phyloP scores from a whole-genome alignment of 2,888 invertebrate species.

The Camponotus fellah region DNA sequence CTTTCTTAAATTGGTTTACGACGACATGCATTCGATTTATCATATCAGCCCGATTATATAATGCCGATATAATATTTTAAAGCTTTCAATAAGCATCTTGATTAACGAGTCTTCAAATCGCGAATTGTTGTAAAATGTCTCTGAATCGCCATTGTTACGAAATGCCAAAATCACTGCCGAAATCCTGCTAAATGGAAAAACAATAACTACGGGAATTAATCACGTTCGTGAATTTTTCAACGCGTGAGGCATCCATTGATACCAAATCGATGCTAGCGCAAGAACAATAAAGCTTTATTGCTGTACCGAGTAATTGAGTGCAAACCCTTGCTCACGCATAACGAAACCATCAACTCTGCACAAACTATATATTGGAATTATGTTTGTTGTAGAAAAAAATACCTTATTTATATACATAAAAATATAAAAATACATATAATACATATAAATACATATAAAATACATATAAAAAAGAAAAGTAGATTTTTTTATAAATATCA shows the following conservation, averaged over 20 bases:
- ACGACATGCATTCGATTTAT: constrained; percentile 13
- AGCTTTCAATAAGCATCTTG: constrained; percentile 31
- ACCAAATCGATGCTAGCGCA: constrained; percentile 25
- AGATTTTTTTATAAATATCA: not conserved
- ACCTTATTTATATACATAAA: constrained; percentile 3
- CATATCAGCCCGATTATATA: constrained; percentile 65
- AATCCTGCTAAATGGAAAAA: constrained; percentile 43
- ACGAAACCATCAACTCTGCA: constrained; percentile 5
- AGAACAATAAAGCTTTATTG: constrained; percentile 47
- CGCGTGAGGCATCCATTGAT: constrained; percentile 25
- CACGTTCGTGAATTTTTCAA: constrained; percentile 46
- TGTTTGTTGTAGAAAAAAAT: constrained; percentile 13
- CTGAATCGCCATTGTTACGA: constrained; percentile 49
- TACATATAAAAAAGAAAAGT: constrained; percentile 4
- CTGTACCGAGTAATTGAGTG: constrained; percentile 42
- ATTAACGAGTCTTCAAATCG: constrained; percentile 25
- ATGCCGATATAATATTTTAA: constrained; percentile 68
- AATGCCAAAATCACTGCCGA: constrained; percentile 41
- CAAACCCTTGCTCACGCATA: constrained; percentile 40
- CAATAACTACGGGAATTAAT: constrained; percentile 62
- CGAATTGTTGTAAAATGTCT: constrained; percentile 50
- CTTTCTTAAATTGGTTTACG: not conserved
- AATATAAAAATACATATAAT: not conserved
- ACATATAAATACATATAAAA: not conserved
- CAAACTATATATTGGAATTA: not conserved